Percentiles rank a stretch among this genome's conserved stretches.
Evolutionary conservation across 2,113 vertebrate genomes (phyloP).

Genomic region (Capricornis sumatraensis): DNA sequence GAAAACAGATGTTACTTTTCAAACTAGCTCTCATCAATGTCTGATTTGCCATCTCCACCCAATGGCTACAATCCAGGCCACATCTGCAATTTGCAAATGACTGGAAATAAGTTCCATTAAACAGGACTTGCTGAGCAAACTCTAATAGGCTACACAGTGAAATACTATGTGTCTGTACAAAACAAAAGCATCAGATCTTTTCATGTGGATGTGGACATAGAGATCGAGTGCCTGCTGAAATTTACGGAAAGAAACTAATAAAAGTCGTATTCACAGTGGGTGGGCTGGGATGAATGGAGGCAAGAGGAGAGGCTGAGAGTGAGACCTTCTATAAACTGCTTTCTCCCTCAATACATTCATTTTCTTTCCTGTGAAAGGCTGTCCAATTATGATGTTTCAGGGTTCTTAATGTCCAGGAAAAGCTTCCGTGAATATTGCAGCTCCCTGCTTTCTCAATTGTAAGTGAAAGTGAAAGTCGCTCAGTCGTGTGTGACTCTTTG

Average conservation of each 20-base stretch:
- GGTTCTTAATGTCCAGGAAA: background rate
- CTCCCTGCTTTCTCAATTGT: background rate
- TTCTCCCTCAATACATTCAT: background rate
- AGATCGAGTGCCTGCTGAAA: no score
- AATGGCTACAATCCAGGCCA: background rate
- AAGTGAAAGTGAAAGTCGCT: background rate
- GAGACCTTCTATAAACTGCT: background rate
- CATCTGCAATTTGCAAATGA: background rate
- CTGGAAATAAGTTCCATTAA: background rate
- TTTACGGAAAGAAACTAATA: background rate
- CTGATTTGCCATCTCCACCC: accelerated
- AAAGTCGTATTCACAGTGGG: accelerated
- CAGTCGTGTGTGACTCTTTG: background rate
- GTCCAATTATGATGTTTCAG: accelerated
- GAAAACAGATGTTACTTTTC: background rate
- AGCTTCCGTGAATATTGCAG: background rate
- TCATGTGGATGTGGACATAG: accelerated
- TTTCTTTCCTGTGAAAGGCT: background rate
- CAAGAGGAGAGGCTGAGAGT: no score
- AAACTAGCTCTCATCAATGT: accelerated
- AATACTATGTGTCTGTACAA: accelerated
- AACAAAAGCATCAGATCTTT: no score
- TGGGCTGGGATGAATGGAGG: accelerated
- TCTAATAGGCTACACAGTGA: accelerated
- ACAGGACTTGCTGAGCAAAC: background rate